Conservation (phyloP, 2,888 invertebrate genomes). For the Plebejus melissa region DNA sequence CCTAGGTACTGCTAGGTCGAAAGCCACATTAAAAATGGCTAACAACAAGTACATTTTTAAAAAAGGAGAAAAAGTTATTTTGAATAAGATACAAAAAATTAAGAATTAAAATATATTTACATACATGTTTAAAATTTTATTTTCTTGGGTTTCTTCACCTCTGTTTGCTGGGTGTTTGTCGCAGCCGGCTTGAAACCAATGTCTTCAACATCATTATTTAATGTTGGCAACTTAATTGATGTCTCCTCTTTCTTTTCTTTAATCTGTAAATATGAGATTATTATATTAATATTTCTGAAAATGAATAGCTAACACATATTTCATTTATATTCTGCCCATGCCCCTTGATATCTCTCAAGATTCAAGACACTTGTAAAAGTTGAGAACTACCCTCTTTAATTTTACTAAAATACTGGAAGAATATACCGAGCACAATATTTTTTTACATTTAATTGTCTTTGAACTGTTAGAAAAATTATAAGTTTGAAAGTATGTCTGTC, state of each 20-base stretch:
- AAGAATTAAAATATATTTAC: constrained; percentile 20
- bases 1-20: too few relatives aligned
- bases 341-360: too few relatives aligned
- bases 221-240: constrained; percentile 64
- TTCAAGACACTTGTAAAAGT: not conserved
- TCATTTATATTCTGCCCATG: too few relatives aligned
- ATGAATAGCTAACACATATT: too few relatives aligned
- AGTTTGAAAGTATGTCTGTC: too few relatives aligned
- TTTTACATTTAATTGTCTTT: too few relatives aligned
- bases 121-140: constrained; percentile 54
- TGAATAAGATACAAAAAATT: constrained; percentile 29
- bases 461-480: too few relatives aligned
- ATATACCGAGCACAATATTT: too few relatives aligned
- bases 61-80: not conserved
- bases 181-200: constrained; percentile 48
- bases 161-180: constrained; percentile 36
- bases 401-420: too few relatives aligned
- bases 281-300: too few relatives aligned
- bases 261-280: constrained; percentile 46
- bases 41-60: not conserved
- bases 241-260: constrained; percentile 64
- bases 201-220: constrained; percentile 67
- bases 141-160: constrained; percentile 64
- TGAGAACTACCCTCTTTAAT: too few relatives aligned
- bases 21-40: too few relatives aligned